A percentile compares a stretch with the other conserved stretches of the same genome.
These are phyloP conservation scores for Aphodius sticticus DNA, from an alignment of 2,888 invertebrate species.

Conservation along the genomic window DNA sequence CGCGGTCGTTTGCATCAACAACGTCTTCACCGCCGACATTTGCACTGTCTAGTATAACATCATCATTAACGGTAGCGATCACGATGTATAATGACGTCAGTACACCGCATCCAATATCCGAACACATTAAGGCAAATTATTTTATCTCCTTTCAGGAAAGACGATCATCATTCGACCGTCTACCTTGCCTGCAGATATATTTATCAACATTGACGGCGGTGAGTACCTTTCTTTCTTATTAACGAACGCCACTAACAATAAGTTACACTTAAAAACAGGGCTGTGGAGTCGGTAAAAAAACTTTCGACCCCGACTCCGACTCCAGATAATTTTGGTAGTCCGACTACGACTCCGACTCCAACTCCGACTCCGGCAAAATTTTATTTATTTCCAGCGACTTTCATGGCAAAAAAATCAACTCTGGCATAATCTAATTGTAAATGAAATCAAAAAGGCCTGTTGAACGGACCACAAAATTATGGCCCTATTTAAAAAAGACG, in stretches of 20 bases:
- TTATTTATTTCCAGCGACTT: too few species aligned
- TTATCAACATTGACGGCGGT: conserved; percentile 43
- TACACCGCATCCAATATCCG: not conserved
- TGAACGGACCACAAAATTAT: too few species aligned
- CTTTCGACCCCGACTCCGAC: too few species aligned
- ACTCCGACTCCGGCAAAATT: too few species aligned
- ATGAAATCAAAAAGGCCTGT: too few species aligned
- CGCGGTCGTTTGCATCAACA: not conserved
- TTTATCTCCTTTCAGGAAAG: conserved; percentile 31
- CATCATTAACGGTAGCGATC: not conserved
- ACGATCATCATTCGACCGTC: not conserved
- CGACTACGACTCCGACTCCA: too few species aligned
- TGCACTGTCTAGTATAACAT: not conserved
- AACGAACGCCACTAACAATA: not conserved
- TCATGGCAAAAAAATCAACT: too few species aligned
- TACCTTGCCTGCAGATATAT: conserved; percentile 29
- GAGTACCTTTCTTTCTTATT: conserved; percentile 37
- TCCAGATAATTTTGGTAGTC: too few species aligned
- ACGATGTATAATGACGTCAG: not conserved
- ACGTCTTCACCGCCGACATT: not conserved
- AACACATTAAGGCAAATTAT: conserved; percentile 25
- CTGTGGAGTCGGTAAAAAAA: too few species aligned
- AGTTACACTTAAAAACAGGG: too few species aligned
- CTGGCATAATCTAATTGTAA: too few species aligned
- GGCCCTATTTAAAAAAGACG: too few species aligned